phyloP scores from a whole-genome alignment of 2,797 vertebrate species.

The Galago senegalensis region DNA sequence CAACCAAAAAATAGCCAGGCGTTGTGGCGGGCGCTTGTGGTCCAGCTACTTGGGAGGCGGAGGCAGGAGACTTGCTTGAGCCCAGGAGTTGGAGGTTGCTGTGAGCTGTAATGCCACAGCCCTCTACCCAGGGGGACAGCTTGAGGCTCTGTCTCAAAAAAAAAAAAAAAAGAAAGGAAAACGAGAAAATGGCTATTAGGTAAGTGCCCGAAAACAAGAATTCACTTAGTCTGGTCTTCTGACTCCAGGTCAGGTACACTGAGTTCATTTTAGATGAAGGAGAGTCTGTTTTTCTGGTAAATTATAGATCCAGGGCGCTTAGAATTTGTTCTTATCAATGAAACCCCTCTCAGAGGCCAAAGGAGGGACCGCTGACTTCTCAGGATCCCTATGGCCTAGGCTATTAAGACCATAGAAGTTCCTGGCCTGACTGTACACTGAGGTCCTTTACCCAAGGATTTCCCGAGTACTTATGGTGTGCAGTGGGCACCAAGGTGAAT shows the following conservation, averaged over 20 bases:
- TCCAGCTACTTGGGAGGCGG: too few relatives aligned
- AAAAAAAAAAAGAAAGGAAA: neutral
- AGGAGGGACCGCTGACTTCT: neutral
- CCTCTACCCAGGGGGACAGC: too few relatives aligned
- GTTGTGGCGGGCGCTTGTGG: too few relatives aligned
- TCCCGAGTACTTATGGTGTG: neutral
- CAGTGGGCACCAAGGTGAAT: neutral
- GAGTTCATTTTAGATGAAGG: neutral
- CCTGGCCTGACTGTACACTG: neutral
- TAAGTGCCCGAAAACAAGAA: neutral
- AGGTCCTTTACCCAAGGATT: neutral
- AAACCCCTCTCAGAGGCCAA: neutral
- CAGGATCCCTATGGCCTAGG: neutral
- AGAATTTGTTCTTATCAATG: conserved; percentile 9
- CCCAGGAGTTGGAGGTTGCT: too few relatives aligned
- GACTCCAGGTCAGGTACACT: neutral
- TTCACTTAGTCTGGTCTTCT: neutral
- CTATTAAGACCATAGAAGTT: neutral
- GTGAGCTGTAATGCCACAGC: too few relatives aligned
- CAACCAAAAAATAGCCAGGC: too few relatives aligned
- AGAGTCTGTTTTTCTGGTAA: neutral
- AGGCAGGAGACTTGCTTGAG: too few relatives aligned
- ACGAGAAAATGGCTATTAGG: neutral
- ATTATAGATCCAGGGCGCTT: neutral
- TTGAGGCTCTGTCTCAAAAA: too few relatives aligned